Evolutionary conservation across 1,140 invertebrate species (phyloP), one percentile per base, ranked within the genome.

Genomic region (Wasmannia auropunctata): DNA sequence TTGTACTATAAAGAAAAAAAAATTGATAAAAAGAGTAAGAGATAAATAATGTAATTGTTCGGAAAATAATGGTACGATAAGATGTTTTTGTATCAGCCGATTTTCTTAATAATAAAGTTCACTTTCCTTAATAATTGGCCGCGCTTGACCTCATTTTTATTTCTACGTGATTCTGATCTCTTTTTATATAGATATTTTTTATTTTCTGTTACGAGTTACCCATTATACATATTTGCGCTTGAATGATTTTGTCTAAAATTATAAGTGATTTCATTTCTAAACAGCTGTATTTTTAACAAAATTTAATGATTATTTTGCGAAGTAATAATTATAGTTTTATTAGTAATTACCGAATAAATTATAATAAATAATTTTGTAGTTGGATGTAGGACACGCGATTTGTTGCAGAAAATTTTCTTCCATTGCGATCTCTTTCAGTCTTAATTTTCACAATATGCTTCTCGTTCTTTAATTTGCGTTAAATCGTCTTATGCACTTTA

Each of bases 31-130:
- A 22, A 34, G 22, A 56, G 22, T 40, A 14, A 31, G 28, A 56
- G 25, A 69, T 49, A 70, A 70, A 43, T 1, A 14, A 31, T 14
- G 11, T 43, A 56, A 16, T 70, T 81, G 56, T 70, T 16, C 49
- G 51, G 19, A 11, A 81, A 76, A 67, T 79, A 79, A 70, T 65
- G 34, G 43, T 70, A 43, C 25, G 25, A 56, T 34, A 43, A 81
- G 34, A 81, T 43, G 25, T 80, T 54, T 8, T 11, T n/a, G 34
- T 80, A 54, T 80, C 34, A 34, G 3, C 11, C 7, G 25, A 81
- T 81, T 81, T 81, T 40, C 63, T 56, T 81, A 70, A 81, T 81
- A 70, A 81, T 16, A 34, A 80, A 54, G 34, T 34, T 70, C 34
- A 16, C 6, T 56, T 81, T 51, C 49, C 40, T 81, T 25, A 70